Evolutionary conservation across 2,113 vertebrate species (phyloP).

Genomic region (Oncorhynchus nerka): DNA sequence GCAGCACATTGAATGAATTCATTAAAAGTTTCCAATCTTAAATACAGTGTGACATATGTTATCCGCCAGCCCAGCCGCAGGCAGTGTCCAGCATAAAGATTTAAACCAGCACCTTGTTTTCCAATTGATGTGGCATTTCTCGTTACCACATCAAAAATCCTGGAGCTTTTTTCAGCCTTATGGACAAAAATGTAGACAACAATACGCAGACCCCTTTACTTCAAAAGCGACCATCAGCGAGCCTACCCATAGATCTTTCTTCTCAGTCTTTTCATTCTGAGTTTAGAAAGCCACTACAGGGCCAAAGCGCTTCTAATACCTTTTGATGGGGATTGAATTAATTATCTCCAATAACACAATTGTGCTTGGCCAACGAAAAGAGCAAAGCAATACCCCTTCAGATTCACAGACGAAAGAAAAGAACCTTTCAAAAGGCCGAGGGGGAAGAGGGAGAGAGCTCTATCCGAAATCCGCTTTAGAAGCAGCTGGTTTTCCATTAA

Average conservation of each 20-base stretch:
- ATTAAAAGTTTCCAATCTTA: conserved; percentile 54
- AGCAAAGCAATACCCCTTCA: conserved; percentile 91
- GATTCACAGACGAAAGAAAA: conserved; percentile 69
- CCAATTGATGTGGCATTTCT: conserved; percentile 79
- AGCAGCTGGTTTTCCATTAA: conserved; percentile 76
- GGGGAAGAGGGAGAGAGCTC: conserved; percentile 62
- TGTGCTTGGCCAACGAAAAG: conserved; percentile 96
- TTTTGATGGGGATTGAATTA: conserved; percentile 99
- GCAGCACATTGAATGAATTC: conserved; percentile 20
- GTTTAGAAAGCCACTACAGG: conserved; percentile 81
- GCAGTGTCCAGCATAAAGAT: conserved; percentile 61
- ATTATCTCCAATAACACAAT: conserved; percentile 99
- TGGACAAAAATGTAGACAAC: conserved; percentile 84
- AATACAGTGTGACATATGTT: conserved; percentile 83
- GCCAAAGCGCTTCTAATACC: conserved; percentile 89
- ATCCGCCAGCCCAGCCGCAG: conserved; percentile 57
- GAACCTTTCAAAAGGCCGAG: conserved; percentile 63
- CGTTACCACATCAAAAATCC: conserved; percentile 82
- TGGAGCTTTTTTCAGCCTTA: conserved; percentile 82
- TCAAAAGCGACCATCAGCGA: conserved; percentile 86
- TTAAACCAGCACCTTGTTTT: conserved; percentile 73
- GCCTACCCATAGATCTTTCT: conserved; percentile 78
- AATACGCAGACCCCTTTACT: conserved; percentile 80
- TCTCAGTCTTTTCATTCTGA: conserved; percentile 85
- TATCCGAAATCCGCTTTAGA: conserved; percentile 65